Evolutionary conservation across 2,888 invertebrate genomes (phyloP).

Genomic region (Macaria liturata): DNA sequence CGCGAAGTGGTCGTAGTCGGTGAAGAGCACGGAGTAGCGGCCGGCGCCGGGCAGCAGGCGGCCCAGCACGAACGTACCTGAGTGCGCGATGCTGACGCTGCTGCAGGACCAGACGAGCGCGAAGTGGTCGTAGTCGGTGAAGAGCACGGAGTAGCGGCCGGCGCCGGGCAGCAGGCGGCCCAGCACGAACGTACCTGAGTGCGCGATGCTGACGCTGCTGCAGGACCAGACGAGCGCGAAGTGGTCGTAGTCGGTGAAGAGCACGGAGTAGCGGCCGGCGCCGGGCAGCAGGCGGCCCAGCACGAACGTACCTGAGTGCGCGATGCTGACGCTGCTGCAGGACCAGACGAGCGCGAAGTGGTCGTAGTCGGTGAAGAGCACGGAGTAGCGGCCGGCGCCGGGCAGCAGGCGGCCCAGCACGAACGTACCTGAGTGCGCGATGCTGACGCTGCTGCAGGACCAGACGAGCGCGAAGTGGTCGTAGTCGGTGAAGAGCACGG

Average conservation of each 20-base stretch:
- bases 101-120: conserved; percentile 90
- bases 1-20: conserved; percentile 88
- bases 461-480: conserved; percentile 87
- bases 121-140: conserved; percentile 88
- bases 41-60: conserved; percentile 88
- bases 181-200: conserved; percentile 86
- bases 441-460: conserved; percentile 87
- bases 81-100: conserved; percentile 84
- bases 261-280: conserved; percentile 87
- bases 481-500: conserved; percentile 89
- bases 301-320: conserved; percentile 86
- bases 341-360: conserved; percentile 89
- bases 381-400: conserved; percentile 88
- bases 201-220: conserved; percentile 85
- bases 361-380: conserved; percentile 88
- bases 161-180: conserved; percentile 88
- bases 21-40: conserved; percentile 87
- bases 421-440: conserved; percentile 86
- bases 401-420: conserved; percentile 86
- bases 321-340: conserved; percentile 86
- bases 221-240: conserved; percentile 90
- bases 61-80: conserved; percentile 86
- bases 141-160: conserved; percentile 87
- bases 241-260: conserved; percentile 88
- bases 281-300: conserved; percentile 87